phyloP scores from a whole-genome alignment of 2,797 vertebrate species.

The Takifugu rubripes region DNA sequence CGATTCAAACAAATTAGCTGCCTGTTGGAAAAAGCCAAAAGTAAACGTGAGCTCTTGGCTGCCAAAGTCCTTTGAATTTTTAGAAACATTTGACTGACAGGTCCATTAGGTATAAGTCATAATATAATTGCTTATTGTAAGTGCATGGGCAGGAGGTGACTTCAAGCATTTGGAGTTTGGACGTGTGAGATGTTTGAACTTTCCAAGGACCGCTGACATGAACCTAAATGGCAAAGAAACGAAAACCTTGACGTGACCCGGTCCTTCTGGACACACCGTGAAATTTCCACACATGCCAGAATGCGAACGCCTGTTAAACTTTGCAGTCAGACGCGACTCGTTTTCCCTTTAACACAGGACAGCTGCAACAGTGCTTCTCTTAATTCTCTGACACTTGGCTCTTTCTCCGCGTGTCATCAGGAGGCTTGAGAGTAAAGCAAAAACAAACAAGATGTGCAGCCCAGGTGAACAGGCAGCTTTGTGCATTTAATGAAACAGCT shows the following conservation, averaged over 20 bases:
- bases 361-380: slow-evolving; percentile 22
- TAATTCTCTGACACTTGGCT: slow-evolving; percentile 9
- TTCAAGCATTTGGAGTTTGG: background rate
- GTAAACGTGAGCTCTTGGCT: slow-evolving; percentile 11
- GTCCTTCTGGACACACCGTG: slow-evolving; percentile 2
- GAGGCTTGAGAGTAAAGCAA: background rate
- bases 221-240: slow-evolving; percentile 12
- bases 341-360: slow-evolving; percentile 25
- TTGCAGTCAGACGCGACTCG: slow-evolving; percentile 22
- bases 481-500: slow-evolving; percentile 5
- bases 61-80: slow-evolving; percentile 21
- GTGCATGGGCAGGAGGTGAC: background rate
- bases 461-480: too few species aligned
- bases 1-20: slow-evolving; percentile 23
- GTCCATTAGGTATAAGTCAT: background rate
- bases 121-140: slow-evolving; percentile 2
- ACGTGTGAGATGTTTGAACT: slow-evolving; percentile 17
- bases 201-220: slow-evolving; percentile 5
- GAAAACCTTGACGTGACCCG: slow-evolving; percentile 12
- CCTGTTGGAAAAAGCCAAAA: slow-evolving; percentile 7
- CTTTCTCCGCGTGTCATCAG: background rate
- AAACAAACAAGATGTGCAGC: too few species aligned
- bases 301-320: slow-evolving; percentile 21
- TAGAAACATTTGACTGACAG: slow-evolving; percentile 12
- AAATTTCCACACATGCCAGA: slow-evolving; percentile 22